A percentile compares a stretch with the other conserved stretches of the same genome.
Evolutionary conservation across 1,140 invertebrate genomes (phyloP).

Genomic region (Zaprionus tsacasi): DNA sequence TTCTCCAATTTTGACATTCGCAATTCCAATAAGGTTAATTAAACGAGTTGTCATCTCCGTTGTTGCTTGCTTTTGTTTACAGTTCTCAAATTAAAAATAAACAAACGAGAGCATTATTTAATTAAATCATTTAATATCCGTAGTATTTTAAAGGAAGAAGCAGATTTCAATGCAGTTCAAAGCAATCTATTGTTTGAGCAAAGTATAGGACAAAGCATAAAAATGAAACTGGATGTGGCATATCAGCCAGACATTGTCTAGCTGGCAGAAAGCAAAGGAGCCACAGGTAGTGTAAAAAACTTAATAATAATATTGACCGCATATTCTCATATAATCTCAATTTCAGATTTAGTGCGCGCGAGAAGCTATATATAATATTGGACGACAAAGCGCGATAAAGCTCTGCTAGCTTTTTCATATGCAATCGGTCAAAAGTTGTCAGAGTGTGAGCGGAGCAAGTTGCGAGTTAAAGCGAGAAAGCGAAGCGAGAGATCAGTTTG

Average conservation of each 20-base stretch:
- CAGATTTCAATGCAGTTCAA: background rate
- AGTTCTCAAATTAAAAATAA: background rate
- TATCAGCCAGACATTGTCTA: background rate
- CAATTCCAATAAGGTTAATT: background rate
- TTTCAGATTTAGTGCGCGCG: too few species aligned
- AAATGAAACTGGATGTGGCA: constrained; percentile 12
- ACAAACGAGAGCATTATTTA: background rate
- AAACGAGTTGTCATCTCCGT: constrained; percentile 17
- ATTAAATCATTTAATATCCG: background rate
- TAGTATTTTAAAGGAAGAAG: constrained; percentile 10
- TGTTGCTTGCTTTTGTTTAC: constrained; percentile 13
- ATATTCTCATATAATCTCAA: too few species aligned
- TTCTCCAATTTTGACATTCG: constrained; percentile 6
- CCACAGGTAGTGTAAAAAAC: constrained; percentile 19
- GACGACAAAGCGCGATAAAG: too few species aligned
- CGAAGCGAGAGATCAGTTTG: too few species aligned
- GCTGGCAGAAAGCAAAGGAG: background rate
- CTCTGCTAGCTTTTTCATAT: too few species aligned
- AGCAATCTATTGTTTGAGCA: constrained; percentile 2
- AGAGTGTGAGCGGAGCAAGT: too few species aligned
- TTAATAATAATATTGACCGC: background rate
- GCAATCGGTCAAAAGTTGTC: too few species aligned
- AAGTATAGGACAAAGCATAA: background rate
- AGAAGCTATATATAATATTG: too few species aligned
- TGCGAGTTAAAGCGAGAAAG: too few species aligned